phyloP scores from a whole-genome alignment of 2,888 invertebrate species.

The Teinopalpus imperialis region DNA sequence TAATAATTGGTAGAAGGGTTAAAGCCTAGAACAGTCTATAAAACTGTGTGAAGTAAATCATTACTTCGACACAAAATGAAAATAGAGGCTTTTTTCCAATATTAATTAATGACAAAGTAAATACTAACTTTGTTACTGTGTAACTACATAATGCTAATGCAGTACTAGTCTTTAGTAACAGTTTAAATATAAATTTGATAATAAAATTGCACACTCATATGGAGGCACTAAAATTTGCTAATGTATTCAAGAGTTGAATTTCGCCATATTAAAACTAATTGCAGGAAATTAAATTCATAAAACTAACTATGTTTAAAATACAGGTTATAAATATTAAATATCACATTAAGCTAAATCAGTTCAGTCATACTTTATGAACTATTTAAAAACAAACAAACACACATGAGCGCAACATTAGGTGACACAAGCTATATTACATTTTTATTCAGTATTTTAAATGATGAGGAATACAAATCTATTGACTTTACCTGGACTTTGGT shows the following conservation, averaged over 20 bases:
- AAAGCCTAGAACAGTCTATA: too few species aligned
- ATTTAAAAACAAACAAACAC: conserved; percentile 45
- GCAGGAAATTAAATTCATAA: conserved; percentile 51
- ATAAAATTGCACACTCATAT: background rate
- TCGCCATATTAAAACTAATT: conserved; percentile 44
- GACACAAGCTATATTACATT: conserved; percentile 2
- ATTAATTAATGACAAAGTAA: too few species aligned
- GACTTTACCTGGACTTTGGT: conserved; percentile 1
- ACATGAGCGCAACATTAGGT: conserved; percentile 24
- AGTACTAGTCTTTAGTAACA: too few species aligned
- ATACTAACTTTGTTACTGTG: too few species aligned
- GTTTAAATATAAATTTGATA: too few species aligned
- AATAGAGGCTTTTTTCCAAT: too few species aligned
- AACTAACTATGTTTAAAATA: conserved; percentile 63
- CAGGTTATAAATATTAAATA: conserved; percentile 77
- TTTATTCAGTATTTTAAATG: background rate
- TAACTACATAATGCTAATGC: too few species aligned
- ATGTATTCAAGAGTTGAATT: conserved; percentile 36
- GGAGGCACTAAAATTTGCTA: conserved; percentile 31
- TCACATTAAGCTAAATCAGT: conserved; percentile 80
- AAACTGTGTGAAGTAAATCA: too few species aligned
- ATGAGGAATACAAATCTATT: background rate
- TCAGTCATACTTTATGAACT: conserved; percentile 70
- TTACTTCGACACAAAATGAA: too few species aligned
- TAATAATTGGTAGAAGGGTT: too few species aligned